These are phyloP conservation scores for Strongylocentrotus purpuratus DNA, from an alignment of 35 echinoderm and acorn worm genomes.

Conservation along the genomic window DNA sequence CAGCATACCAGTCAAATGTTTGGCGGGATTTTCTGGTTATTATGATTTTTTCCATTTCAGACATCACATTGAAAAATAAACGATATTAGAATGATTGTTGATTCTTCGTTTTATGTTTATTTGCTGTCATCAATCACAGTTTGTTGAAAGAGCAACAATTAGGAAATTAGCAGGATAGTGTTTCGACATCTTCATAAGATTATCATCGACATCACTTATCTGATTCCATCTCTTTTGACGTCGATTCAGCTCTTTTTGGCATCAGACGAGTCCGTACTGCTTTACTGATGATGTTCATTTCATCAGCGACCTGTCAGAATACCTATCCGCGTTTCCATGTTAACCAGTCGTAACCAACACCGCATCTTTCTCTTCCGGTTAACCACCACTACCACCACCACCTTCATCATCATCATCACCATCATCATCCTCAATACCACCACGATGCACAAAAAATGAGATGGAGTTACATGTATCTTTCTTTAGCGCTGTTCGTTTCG, in stretches of 20 bases:
- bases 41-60: too few species aligned
- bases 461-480: neutral
- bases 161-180: neutral
- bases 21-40: too few species aligned
- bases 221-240: neutral
- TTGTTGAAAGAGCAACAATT: neutral
- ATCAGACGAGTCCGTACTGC: neutral
- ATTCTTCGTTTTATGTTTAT: neutral
- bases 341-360: neutral
- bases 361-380: neutral
- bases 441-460: neutral
- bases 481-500: neutral
- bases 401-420: neutral
- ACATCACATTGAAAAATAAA: neutral
- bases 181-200: neutral
- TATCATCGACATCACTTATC: neutral
- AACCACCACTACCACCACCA: neutral
- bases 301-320: neutral
- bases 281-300: neutral
- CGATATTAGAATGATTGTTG: neutral
- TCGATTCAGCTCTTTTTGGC: neutral
- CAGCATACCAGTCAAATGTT: too few species aligned
- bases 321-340: neutral
- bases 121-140: neutral
- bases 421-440: neutral